These are phyloP conservation scores for Helobdella robusta DNA, from an alignment of 2,888 invertebrate species.

Conservation along the genomic window DNA sequence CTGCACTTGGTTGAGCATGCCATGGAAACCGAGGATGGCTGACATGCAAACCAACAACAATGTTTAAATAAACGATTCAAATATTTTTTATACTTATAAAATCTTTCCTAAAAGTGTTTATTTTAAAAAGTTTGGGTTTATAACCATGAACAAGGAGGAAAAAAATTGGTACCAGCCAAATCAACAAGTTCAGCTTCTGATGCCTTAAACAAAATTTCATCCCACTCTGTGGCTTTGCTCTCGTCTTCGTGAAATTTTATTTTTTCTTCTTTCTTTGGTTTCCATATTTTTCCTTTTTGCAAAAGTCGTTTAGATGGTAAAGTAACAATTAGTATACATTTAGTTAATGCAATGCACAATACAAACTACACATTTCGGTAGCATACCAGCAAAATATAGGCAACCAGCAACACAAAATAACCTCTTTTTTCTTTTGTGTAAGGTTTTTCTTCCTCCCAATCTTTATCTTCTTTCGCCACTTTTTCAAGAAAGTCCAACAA, in stretches of 20 bases:
- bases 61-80: background rate
- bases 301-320: too few species aligned
- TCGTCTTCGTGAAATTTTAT: conserved; percentile 38
- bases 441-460: conserved; percentile 88
- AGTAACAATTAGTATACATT: too few species aligned
- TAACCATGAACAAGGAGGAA: background rate
- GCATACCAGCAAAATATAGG: too few species aligned
- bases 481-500: conserved; percentile 60
- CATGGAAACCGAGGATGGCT: conserved; percentile 98
- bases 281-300: conserved; percentile 49
- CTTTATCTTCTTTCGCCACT: conserved; percentile 93
- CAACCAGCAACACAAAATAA: conserved; percentile 28
- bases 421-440: conserved; percentile 76
- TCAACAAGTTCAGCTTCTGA: conserved; percentile 82
- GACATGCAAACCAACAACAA: conserved; percentile 32
- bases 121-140: background rate
- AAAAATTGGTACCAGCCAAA: conserved; percentile 60
- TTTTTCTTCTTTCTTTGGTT: conserved; percentile 46
- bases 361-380: too few species aligned
- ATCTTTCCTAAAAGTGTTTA: background rate
- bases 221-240: conserved; percentile 46
- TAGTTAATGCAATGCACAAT: too few species aligned
- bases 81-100: background rate
- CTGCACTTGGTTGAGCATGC: conserved; percentile 99
- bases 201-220: conserved; percentile 45